Percentiles rank a stretch among this genome's conserved stretches.
Conservation (phyloP, 2,888 invertebrate genomes). For the Drosophila flavopinicola region DNA sequence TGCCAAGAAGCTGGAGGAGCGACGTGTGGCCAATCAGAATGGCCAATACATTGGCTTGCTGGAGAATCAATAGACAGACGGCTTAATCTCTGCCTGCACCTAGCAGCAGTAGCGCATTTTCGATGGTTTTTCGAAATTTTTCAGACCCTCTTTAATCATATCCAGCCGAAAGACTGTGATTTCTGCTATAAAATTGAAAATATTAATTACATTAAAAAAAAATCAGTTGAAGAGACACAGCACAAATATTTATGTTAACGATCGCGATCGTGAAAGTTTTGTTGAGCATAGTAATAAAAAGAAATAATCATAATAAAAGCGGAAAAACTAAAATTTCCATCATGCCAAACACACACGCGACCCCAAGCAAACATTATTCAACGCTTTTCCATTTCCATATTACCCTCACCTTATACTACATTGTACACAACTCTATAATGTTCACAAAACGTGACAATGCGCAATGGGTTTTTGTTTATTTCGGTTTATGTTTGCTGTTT, state of each 20-base stretch:
- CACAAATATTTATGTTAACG: constrained; percentile 64
- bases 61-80: constrained; percentile 71
- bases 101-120: constrained; percentile 35
- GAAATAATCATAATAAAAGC: constrained; percentile 63
- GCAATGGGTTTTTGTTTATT: constrained; percentile 33
- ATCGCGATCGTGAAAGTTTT: constrained; percentile 75
- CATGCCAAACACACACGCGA: constrained; percentile 54
- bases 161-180: constrained; percentile 61
- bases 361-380: constrained; percentile 57
- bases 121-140: constrained; percentile 30
- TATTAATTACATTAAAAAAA: constrained; percentile 18
- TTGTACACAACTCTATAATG: constrained; percentile 18
- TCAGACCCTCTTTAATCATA: constrained; percentile 9
- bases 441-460: constrained; percentile 57
- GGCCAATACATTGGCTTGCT: constrained; percentile 86
- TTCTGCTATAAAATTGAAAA: constrained; percentile 39
- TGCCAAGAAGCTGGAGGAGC: constrained; percentile 83
- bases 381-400: constrained; percentile 53
- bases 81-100: constrained; percentile 10
- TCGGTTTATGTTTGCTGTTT: constrained; percentile 16
- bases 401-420: neutral
- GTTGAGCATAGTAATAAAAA: constrained; percentile 36
- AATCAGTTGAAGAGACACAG: constrained; percentile 9
- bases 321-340: constrained; percentile 69
- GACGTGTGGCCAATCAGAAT: constrained; percentile 86